Base-by-base conservation (phyloP, 2,797 vertebrate genomes). In the Paedocypris micromegethes region DNA sequence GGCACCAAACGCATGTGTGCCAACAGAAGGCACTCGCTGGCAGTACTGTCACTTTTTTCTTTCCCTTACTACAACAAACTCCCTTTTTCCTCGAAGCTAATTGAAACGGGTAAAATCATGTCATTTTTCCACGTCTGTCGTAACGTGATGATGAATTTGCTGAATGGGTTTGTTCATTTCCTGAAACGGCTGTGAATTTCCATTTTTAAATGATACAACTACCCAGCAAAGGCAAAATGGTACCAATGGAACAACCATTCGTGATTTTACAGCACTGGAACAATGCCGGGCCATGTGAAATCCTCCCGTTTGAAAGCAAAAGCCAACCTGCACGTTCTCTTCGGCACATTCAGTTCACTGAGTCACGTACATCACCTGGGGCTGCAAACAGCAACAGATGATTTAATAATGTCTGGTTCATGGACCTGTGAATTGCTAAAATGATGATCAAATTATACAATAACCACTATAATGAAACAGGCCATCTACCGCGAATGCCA, bases 121-220 rank as follows among this genome's bases (percentile, higher is more conserved):
- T 40, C 1, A 5, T 64, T 72, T 73, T 70, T 77, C 64, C 67
- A 48, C 61, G 60, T 62, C 68, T 56, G 61, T 66, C 46, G 63
- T 68, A 67, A 74, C 70, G 70, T 56, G 46, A 68, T 62, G 70
- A 54, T 41, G 41, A 77, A 53, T 66, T 54, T 9, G 48, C 65
- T 75, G 47, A 37, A 60, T 8, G 55, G 51, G 52, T 70, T 62
- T 55, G 64, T 73, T 75, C 54, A 55, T 74, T 79, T 78, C 62
- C 72, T 77, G 72, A 79, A 49, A 74, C 68, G 50, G 72, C 52
- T 9, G 5, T 64, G 74, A 74, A 60, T 80, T 80, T 82, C 72
- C 78, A 72, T 66, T 55, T 58, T 64, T 72, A 58, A 72, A 66
- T 68, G 64, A 73, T 53, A 57, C 53, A 61, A 69, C 64, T 55